These are phyloP conservation scores for Pogonus chalceus DNA, from an alignment of 1,140 invertebrate species.

Conservation along the genomic window DNA sequence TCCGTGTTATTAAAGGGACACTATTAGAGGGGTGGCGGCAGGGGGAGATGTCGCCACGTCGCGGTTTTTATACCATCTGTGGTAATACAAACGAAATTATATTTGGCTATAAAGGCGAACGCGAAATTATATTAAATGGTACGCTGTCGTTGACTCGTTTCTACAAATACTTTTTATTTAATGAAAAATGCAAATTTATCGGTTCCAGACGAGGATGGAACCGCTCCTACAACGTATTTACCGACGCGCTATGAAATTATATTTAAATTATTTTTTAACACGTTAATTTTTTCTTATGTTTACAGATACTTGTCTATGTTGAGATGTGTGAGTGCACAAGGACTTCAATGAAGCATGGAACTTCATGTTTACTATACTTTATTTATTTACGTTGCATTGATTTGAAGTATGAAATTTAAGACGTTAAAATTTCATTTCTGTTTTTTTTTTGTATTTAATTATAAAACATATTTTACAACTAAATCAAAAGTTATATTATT, in stretches of 20 bases:
- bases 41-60: not conserved
- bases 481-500: no score
- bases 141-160: not conserved
- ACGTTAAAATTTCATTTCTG: no score
- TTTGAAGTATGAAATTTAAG: no score
- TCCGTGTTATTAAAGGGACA: conserved; percentile 6
- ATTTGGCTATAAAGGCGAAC: conserved; percentile 2
- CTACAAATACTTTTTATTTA: conserved; percentile 6
- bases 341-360: no score
- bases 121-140: conserved; percentile 4
- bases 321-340: no score
- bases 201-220: not conserved
- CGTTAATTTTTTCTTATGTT: conserved; percentile 3
- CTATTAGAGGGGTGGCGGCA: not conserved
- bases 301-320: not conserved
- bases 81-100: conserved; percentile 7
- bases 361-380: no score
- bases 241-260: not conserved
- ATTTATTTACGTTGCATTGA: no score
- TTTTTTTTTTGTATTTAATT: no score
- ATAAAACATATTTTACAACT: no score
- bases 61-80: conserved; percentile 4
- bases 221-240: not conserved
- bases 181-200: conserved; percentile 7
- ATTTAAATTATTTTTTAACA: conserved; percentile 6